These are phyloP conservation scores for Musca domestica DNA, from an alignment of 1,140 invertebrate species.

Conservation along the genomic window DNA sequence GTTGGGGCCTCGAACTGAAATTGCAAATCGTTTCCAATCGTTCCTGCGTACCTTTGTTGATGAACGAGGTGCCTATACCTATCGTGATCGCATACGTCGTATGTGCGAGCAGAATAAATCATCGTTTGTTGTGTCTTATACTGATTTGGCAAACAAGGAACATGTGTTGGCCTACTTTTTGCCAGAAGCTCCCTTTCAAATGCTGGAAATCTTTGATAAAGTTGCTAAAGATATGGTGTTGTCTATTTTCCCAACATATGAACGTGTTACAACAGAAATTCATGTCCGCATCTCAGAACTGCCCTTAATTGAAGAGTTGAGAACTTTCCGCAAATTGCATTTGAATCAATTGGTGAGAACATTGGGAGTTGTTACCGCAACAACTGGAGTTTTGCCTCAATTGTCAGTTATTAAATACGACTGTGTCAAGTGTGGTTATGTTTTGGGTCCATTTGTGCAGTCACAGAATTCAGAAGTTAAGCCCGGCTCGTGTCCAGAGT, in stretches of 20 bases:
- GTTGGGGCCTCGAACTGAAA: slow-evolving; percentile 93
- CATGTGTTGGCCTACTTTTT: slow-evolving; percentile 95
- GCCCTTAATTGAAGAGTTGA: slow-evolving; percentile 92
- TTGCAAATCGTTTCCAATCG: slow-evolving; percentile 94
- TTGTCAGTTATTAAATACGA: slow-evolving; percentile 95
- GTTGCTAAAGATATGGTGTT: slow-evolving; percentile 93
- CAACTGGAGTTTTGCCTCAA: slow-evolving; percentile 94
- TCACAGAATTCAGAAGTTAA: slow-evolving; percentile 90
- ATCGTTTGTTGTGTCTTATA: slow-evolving; percentile 93
- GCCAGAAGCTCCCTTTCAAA: slow-evolving; percentile 95
- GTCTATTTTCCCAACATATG: slow-evolving; percentile 94
- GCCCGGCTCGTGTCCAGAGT: slow-evolving; percentile 95
- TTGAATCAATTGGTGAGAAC: slow-evolving; percentile 94
- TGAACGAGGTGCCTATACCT: slow-evolving; percentile 82
- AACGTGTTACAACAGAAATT: slow-evolving; percentile 88
- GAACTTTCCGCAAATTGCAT: slow-evolving; percentile 94
- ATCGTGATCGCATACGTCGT: slow-evolving; percentile 87
- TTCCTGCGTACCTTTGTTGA: slow-evolving; percentile 90
- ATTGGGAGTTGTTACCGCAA: slow-evolving; percentile 91
- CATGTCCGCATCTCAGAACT: slow-evolving; percentile 93
- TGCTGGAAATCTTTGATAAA: slow-evolving; percentile 93
- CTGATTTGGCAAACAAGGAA: slow-evolving; percentile 83
- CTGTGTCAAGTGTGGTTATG: slow-evolving; percentile 92
- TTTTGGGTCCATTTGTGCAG: slow-evolving; percentile 95
- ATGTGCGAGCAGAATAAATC: slow-evolving; percentile 93